Evolutionary conservation across 37 sponge, comb jelly and placozoan genomes (phyloP), one percentile per base, ranked within the genome.

Genomic region (Hexactinellida sp.): DNA sequence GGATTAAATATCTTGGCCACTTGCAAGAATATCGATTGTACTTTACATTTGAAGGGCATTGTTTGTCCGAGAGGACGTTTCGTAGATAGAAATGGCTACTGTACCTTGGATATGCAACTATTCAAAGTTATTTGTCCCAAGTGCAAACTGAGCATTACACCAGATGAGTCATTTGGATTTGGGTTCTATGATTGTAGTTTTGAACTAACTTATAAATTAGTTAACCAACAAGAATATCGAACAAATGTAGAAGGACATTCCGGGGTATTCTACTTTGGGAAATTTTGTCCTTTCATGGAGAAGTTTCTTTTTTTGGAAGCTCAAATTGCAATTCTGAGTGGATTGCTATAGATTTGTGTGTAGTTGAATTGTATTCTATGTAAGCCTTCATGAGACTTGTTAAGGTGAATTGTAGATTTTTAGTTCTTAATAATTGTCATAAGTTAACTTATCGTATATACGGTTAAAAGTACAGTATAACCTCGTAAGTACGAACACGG

Each of bases 131-230:
- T 7, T 3, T 63, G 76, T 63, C 76, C 76, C 34, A 10, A 23
- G 25, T 63, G 76, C 34, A 63, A 63, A n/a, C 3, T 25, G 30
- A 63, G 34, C 5, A 63, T 63, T 25, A 63, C 30, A 21, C 76
- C 76, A 25, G 76, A 63, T n/a, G 76, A 63, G 3, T 63, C 76
- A 21, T 63, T 63, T 25, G 76, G 76, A 63, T 63, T 63, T 63
- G 76, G 76, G 34, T 63, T 63, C 76, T 63, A 63, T 23, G 5
- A 63, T 32, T 63, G 76, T n/a, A 32, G 32, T 63, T 63, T 63
- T 63, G 19, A 63, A 28, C 76, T 63, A 63, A 63, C 76, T 63
- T 63, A 63, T n/a, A 63, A 32, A 28, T n/a, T 63, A 63, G 34
- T 25, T 23, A 28, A 63, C 34, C 21, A 63, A 7, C 3, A 28